Evolutionary conservation across 2,888 invertebrate species (phyloP).

Genomic region (Morpho helenor): DNA sequence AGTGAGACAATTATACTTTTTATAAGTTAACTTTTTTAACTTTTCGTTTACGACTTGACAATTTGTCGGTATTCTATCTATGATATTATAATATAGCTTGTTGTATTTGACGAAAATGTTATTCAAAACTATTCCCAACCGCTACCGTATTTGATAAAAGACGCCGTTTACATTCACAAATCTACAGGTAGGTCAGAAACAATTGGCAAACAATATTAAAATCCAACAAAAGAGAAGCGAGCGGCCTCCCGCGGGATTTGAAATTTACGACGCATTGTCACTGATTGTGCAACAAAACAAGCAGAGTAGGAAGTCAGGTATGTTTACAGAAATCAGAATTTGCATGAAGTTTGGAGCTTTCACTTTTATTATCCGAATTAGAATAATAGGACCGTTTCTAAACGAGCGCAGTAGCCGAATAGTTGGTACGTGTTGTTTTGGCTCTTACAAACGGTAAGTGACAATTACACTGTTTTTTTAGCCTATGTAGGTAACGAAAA

Average conservation of each 20-base stretch:
- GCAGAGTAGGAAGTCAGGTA: constrained; percentile 41
- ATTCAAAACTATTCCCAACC: constrained; percentile 1
- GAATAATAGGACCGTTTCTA: constrained; percentile 45
- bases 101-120: not conserved
- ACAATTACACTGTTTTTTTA: constrained; percentile 7
- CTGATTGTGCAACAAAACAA: constrained; percentile 50
- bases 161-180: constrained; percentile 9
- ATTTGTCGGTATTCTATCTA: too few relatives aligned
- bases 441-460: constrained; percentile 12
- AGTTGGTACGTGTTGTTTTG: constrained; percentile 29
- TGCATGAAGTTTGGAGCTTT: constrained; percentile 61
- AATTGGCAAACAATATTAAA: constrained; percentile 35
- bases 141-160: constrained; percentile 10
- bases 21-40: too few relatives aligned
- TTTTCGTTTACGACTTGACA: too few relatives aligned
- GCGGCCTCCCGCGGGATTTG: constrained; percentile 40
- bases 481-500: not conserved
- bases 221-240: constrained; percentile 47
- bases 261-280: constrained; percentile 64
- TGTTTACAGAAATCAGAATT: constrained; percentile 57
- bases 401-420: constrained; percentile 33
- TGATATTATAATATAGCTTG: too few relatives aligned
- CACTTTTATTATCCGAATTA: constrained; percentile 62
- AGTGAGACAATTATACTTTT: too few relatives aligned
- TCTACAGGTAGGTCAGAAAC: constrained; percentile 51